Conservation (phyloP, 2,113 vertebrate genomes). For the Trematocara zebra region DNA sequence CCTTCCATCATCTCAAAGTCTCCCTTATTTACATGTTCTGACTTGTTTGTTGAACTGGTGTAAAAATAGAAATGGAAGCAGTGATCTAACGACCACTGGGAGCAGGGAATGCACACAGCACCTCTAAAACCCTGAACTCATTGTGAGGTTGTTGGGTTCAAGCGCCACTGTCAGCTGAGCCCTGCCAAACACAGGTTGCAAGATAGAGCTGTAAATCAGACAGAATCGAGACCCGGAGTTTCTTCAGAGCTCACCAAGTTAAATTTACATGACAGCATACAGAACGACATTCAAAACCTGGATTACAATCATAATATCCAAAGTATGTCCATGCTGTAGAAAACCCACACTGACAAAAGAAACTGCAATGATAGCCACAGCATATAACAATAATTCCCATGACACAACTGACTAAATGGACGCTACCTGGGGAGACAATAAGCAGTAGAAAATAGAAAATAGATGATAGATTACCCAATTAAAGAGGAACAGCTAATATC, state of each 20-base stretch:
- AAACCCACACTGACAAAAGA: neutral
- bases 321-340: neutral
- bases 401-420: no score
- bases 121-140: neutral
- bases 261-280: neutral
- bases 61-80: neutral
- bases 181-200: neutral
- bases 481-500: neutral
- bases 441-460: neutral
- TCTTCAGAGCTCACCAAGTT: neutral
- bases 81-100: neutral
- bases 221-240: neutral
- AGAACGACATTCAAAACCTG: neutral
- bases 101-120: neutral
- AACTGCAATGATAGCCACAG: neutral
- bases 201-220: neutral
- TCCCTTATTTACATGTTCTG: neutral
- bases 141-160: neutral
- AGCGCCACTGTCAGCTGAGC: neutral
- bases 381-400: neutral
- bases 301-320: neutral
- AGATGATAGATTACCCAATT: neutral
- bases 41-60: neutral
- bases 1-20: neutral
- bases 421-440: accelerated